Evolutionary conservation across 2,888 invertebrate species (phyloP), one percentile per base, ranked within the genome.

Genomic region (Plagodis pulveraria): DNA sequence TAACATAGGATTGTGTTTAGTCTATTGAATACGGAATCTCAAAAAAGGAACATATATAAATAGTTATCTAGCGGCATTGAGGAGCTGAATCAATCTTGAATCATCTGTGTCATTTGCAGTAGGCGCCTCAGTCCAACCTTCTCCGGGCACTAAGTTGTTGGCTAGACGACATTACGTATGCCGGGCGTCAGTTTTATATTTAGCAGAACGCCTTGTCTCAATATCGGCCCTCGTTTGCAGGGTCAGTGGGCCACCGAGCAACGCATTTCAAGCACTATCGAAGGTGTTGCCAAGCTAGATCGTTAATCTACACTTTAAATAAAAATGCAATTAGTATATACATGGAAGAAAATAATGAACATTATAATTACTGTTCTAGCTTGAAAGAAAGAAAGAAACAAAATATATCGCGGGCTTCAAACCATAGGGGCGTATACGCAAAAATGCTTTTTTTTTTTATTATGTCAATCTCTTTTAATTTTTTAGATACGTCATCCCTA

Each of bases 91-190:
- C 38, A 10, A 8, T 48, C 38, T 48, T 10, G 12, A 40, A 40
- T 36, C 12, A 11, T 36, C 40, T 5, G 22, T 36, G 11, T n/a
- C 49, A 49, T 36, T 32, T 36, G 35, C n/a, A 2, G 10, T 40
- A 40, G 12, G 12, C 34, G 50, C 50, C 42, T 50, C 8, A 6
- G 32, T 4, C 10, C 35, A 36, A 43, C 43, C 43, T 41, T 51
- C 22, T 67, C 74, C 10, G 86, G 84, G 5, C 50, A 56, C 45
- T 45, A 45, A 45, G 45, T 52, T 52, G 38, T 45, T 22, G 52
- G 50, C 8, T 40, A n/a, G 12, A 12, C 36, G 38, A 6, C 47
- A 56, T 57, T 51, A 51, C 43, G 51, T 42, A 57, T 57, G 50
- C 56, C 32, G 4, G 41, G 10, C 56, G 42, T 35, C 10, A 12